Base-by-base conservation (phyloP, 2,888 invertebrate genomes). In the Hydrotaea diabolus region DNA sequence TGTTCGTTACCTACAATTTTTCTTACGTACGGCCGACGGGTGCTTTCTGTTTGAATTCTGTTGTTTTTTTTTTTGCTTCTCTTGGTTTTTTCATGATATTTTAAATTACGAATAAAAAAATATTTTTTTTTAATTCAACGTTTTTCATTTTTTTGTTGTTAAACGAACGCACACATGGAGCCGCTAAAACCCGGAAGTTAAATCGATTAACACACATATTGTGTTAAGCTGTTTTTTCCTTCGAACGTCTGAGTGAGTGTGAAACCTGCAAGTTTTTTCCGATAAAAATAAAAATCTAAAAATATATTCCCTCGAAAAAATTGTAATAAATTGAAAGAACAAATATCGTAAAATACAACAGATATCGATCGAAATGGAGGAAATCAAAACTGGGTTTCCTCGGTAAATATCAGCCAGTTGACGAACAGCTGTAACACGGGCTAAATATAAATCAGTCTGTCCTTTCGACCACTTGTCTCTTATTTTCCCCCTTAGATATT, bases 161-260 rank as follows among this genome's bases (percentile, higher is more conserved):
- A 53, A 17, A 53, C 17, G 11, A n/a, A n/a, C 59, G 26, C 15
- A 49, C 49, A 39, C 8, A 39, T 13, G 4, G 39, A 8, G 9
- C 7, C 13, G 39, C 4, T 8, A 39, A 57, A 57, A 31, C 62
- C 62, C 62, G 62, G 62, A 62, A 62, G 62, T 62, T 31, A 62
- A 62, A 62, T 62, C 23, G 13, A 11, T 59, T 39, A 17, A 19
- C 7, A 21, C 7, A 21, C 21, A 21, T 55, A 5, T 21, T 55
- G 19, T 21, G 21, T 55, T 53, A 19, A 53, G 17, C 7, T 53
- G 15, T 1, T 17, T 55, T 55, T 55, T 53, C 17, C 5, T 17
- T 53, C n/a, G 9, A 23, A 15, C 59, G 13, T 59, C 26, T 26
- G 8, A 4, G 59, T 59, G 23, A 0, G n/a, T 49, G 49, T n/a